Evolutionary conservation across 2,113 vertebrate species (phyloP).

Genomic region (Sardina pilchardus): DNA sequence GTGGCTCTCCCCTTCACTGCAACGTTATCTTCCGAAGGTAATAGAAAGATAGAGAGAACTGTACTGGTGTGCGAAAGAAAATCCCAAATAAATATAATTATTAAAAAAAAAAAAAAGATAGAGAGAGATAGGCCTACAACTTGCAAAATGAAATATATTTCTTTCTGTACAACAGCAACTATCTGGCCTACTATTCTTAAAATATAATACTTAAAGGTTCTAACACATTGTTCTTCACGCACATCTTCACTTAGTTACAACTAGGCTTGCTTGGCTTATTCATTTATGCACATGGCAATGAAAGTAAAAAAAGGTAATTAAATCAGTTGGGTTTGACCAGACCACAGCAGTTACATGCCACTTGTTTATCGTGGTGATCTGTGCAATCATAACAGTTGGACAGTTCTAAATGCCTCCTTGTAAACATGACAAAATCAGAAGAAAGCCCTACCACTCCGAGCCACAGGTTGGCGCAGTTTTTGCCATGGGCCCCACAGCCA

Average conservation of each 20-base stretch:
- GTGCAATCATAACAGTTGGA: not conserved
- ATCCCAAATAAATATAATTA: no score
- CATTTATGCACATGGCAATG: no score
- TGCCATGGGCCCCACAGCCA: conserved; percentile 18
- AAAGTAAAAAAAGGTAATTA: no score
- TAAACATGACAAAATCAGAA: not conserved
- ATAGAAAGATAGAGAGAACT: not conserved
- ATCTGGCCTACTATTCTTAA: not conserved
- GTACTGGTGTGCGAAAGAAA: no score
- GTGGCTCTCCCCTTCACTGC: conserved; percentile 32
- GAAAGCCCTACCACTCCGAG: not conserved
- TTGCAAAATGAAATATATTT: not conserved
- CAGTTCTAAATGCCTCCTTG: not conserved
- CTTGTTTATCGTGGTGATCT: not conserved
- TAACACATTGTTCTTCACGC: not conserved
- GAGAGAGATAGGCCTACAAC: not conserved
- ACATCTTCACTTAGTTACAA: no score
- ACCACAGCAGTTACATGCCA: not conserved
- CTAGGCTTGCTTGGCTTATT: no score
- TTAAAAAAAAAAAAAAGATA: no score
- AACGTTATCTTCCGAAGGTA: conserved; percentile 27
- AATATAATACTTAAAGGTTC: not conserved
- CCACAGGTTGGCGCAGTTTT: not conserved
- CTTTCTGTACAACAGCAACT: not conserved
- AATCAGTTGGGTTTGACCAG: not conserved